A percentile compares a stretch with the other conserved stretches of the same genome.
phyloP scores from a whole-genome alignment of 2,797 vertebrate species.

The Tapera naevia region DNA sequence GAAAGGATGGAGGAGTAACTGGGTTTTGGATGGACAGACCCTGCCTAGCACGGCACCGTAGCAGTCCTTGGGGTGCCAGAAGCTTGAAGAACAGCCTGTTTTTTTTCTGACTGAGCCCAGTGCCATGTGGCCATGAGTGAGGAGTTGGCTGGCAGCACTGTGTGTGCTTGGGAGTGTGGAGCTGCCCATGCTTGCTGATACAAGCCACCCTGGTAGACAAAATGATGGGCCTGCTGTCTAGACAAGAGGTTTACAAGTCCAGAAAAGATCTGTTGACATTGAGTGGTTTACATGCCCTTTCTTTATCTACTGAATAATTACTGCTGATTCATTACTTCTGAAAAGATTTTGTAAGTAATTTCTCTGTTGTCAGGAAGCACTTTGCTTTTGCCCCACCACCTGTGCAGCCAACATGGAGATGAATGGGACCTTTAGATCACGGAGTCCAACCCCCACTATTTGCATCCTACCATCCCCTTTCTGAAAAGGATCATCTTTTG shows the following conservation, averaged over 20 bases:
- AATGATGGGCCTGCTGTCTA: background rate
- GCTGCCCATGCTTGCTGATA: background rate
- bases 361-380: background rate
- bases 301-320: background rate
- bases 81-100: background rate
- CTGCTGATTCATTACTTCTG: background rate
- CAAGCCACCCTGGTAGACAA: background rate
- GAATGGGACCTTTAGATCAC: background rate
- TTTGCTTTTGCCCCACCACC: background rate
- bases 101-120: background rate
- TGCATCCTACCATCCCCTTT: background rate
- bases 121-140: background rate
- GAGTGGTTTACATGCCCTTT: background rate
- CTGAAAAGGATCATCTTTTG: fast-evolving
- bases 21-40: background rate
- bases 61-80: background rate
- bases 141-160: background rate
- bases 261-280: background rate
- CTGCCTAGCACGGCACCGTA: fast-evolving
- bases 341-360: background rate
- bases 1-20: background rate
- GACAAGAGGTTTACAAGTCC: background rate
- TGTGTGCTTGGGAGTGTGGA: fast-evolving
- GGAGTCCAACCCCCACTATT: background rate
- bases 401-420: background rate